These are phyloP conservation scores for Pongo abelii DNA, from an alignment of 2,113 vertebrate genomes.

Conservation along the genomic window DNA sequence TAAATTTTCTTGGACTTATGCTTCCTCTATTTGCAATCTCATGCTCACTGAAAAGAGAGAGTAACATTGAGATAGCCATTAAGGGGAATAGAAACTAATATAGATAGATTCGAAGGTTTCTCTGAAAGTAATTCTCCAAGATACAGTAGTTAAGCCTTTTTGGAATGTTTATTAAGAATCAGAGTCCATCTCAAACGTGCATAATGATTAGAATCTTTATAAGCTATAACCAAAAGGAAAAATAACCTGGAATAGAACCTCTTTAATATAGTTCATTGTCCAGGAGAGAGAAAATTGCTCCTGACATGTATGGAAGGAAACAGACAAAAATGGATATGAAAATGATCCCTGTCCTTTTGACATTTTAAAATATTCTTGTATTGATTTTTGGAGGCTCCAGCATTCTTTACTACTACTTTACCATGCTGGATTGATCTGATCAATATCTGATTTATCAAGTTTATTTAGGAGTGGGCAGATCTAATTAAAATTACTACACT, in stretches of 20 bases:
- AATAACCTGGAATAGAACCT: slow-evolving; percentile 61
- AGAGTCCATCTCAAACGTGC: slow-evolving; percentile 45
- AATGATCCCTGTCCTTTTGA: slow-evolving; percentile 82
- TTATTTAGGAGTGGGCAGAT: slow-evolving; percentile 81
- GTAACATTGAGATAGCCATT: neutral
- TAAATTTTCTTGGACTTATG: neutral
- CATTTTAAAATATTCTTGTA: slow-evolving; percentile 86
- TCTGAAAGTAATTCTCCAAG: slow-evolving; percentile 54
- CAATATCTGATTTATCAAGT: slow-evolving; percentile 85
- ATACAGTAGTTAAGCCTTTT: slow-evolving; percentile 15
- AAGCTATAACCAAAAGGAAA: slow-evolving; percentile 30
- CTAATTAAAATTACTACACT: slow-evolving; percentile 84
- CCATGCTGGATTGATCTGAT: slow-evolving; percentile 76
- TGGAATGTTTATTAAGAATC: slow-evolving; percentile 64
- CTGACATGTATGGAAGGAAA: slow-evolving; percentile 77
- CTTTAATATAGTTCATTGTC: slow-evolving; percentile 68
- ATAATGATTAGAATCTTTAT: slow-evolving; percentile 25
- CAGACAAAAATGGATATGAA: slow-evolving; percentile 83
- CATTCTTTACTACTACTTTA: slow-evolving; percentile 81
- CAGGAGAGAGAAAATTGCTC: slow-evolving; percentile 73
- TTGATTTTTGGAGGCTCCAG: slow-evolving; percentile 85
- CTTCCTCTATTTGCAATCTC: slow-evolving; percentile 5
- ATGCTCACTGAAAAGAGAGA: neutral
- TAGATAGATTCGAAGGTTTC: slow-evolving; percentile 35
- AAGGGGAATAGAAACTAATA: slow-evolving; percentile 15